Evolutionary conservation across 2,113 vertebrate genomes (phyloP).

Genomic region (Oreochromis niloticus): DNA sequence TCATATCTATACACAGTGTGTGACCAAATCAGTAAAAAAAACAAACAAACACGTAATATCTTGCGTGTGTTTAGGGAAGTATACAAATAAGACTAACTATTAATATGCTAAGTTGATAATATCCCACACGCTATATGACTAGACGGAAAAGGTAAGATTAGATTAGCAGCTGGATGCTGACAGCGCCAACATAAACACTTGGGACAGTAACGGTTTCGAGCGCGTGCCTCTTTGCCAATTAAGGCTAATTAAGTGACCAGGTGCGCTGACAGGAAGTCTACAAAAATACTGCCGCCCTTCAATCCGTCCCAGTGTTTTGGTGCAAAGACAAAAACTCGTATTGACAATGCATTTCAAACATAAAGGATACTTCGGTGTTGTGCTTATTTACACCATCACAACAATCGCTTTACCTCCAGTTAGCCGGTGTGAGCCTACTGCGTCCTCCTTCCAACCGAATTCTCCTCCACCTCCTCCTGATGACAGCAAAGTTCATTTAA

Average conservation of each 20-base stretch:
- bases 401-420: neutral
- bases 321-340: neutral
- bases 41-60: neutral
- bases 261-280: conserved; percentile 23
- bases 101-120: neutral
- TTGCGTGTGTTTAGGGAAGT: rapidly evolving
- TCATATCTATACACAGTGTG: neutral
- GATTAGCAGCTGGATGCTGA: neutral
- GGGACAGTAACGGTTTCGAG: neutral
- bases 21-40: neutral
- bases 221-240: neutral
- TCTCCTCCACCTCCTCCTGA: neutral
- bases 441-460: neutral
- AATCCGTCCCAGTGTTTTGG: neutral
- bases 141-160: neutral
- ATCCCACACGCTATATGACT: neutral
- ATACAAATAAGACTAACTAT: neutral
- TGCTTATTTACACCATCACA: conserved; percentile 17
- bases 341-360: conserved; percentile 33
- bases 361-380: neutral
- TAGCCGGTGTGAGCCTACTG: neutral
- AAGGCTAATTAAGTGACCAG: conserved; percentile 31
- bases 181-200: neutral
- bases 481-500: neutral
- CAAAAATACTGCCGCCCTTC: neutral